Conservation (phyloP, 2,888 invertebrate genomes). For the Merodon equestris region DNA sequence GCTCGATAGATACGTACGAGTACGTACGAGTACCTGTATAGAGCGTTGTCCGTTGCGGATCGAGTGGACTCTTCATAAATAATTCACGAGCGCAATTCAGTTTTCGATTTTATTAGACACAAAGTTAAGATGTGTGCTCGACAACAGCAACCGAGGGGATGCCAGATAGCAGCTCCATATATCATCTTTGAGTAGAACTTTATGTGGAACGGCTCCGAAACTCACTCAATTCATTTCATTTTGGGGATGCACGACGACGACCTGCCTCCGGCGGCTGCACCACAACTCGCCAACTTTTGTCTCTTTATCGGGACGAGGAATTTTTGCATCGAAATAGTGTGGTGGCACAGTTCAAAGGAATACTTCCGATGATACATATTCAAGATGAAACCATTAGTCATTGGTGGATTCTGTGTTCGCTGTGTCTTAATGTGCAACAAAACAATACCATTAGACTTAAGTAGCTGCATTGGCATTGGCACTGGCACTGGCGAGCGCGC, state of each 20-base stretch:
- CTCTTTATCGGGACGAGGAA: slow-evolving; percentile 51
- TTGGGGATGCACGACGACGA: slow-evolving; percentile 53
- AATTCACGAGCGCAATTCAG: slow-evolving; percentile 67
- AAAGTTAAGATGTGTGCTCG: slow-evolving; percentile 55
- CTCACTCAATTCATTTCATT: slow-evolving; percentile 67
- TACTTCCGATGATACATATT: slow-evolving; percentile 68
- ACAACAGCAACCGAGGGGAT: slow-evolving; percentile 5
- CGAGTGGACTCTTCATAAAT: slow-evolving; percentile 60
- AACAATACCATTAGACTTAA: slow-evolving; percentile 64
- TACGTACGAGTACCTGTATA: no score
- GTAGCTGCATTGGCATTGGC: slow-evolving; percentile 27
- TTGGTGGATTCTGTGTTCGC: slow-evolving; percentile 34
- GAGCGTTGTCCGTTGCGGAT: slow-evolving; percentile 1
- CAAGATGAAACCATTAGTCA: slow-evolving; percentile 66
- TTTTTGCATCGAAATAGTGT: slow-evolving; percentile 54
- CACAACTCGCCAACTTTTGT: slow-evolving; percentile 38
- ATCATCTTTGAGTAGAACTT: slow-evolving; percentile 60
- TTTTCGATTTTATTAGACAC: slow-evolving; percentile 65
- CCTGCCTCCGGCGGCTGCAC: not conserved
- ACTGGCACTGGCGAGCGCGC: no score
- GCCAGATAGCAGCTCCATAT: slow-evolving; percentile 56
- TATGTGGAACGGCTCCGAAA: slow-evolving; percentile 47
- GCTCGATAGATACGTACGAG: no score
- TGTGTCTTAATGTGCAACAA: slow-evolving; percentile 55
- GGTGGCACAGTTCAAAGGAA: slow-evolving; percentile 64